phyloP scores from a whole-genome alignment of 1,140 invertebrate species.

The Bombus superbus region DNA sequence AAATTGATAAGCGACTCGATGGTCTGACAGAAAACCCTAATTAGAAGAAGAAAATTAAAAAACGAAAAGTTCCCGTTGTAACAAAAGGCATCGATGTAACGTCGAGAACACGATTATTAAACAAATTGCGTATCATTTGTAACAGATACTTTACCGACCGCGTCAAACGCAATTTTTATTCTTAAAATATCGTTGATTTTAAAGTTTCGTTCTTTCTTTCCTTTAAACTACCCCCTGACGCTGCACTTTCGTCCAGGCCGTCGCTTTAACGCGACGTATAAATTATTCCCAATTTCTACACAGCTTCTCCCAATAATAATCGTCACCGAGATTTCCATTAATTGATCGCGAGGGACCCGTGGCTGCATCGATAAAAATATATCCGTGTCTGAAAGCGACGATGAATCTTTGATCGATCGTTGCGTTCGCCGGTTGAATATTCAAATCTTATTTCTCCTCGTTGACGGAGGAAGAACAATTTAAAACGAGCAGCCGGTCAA shows the following conservation, averaged over 20 bases:
- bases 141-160: too few relatives aligned
- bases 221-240: neutral
- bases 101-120: too few relatives aligned
- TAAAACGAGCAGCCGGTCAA: neutral
- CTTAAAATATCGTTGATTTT: too few relatives aligned
- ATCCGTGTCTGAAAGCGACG: neutral
- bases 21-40: too few relatives aligned
- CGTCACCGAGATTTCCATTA: neutral
- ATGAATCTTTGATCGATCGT: neutral
- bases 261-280: neutral
- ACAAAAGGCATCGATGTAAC: fast-evolving
- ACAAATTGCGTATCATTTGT: too few relatives aligned
- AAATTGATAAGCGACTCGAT: neutral
- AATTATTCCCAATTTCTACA: neutral
- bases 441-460: neutral
- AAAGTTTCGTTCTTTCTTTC: neutral
- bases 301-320: neutral
- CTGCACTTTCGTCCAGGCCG: neutral
- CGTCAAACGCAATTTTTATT: too few relatives aligned
- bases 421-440: neutral
- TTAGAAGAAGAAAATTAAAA: too few relatives aligned
- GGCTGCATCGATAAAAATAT: neutral
- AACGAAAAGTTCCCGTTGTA: too few relatives aligned
- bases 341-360: neutral
- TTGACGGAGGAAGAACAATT: neutral